Percentiles rank a stretch among this genome's conserved stretches.
phyloP scores from a whole-genome alignment of 2,888 invertebrate genomes.

The Lepidochrysops patricia region DNA sequence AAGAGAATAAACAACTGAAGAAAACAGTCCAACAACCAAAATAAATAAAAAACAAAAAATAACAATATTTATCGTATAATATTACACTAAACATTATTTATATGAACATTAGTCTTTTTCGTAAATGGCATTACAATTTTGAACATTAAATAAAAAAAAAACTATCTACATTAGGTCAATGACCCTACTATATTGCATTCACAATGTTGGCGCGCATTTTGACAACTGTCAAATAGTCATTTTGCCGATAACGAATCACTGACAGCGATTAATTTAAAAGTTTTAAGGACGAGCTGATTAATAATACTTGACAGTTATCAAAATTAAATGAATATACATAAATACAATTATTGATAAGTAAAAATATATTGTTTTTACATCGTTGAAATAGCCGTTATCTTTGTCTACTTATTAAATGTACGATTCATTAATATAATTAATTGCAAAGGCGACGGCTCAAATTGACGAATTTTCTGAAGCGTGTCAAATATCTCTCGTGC shows the following conservation, averaged over 20 bases:
- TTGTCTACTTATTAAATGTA: background rate
- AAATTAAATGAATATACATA: constrained; percentile 1
- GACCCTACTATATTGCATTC: constrained; percentile 11
- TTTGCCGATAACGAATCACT: background rate
- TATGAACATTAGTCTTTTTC: constrained; percentile 67
- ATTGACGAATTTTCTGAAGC: constrained; percentile 3
- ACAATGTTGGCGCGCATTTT: constrained; percentile 8
- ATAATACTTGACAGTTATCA: constrained; percentile 19
- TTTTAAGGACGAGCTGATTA: background rate
- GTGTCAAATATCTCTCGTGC: constrained; percentile 20
- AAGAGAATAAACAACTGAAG: constrained; percentile 25
- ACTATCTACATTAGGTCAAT: constrained; percentile 32
- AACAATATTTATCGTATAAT: constrained; percentile 42
- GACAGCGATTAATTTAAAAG: background rate
- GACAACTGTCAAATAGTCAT: constrained; percentile 19
- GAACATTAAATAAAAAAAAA: constrained; percentile 56
- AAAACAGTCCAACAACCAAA: constrained; percentile 29
- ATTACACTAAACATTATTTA: constrained; percentile 40
- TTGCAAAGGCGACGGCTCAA: background rate
- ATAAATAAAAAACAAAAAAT: constrained; percentile 30
- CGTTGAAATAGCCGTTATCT: background rate
- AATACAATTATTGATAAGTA: background rate
- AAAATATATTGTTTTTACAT: background rate
- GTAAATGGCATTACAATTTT: constrained; percentile 69
- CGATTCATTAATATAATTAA: background rate